phyloP scores from a whole-genome alignment of 2,113 vertebrate species.

The Tupaia chinensis region DNA sequence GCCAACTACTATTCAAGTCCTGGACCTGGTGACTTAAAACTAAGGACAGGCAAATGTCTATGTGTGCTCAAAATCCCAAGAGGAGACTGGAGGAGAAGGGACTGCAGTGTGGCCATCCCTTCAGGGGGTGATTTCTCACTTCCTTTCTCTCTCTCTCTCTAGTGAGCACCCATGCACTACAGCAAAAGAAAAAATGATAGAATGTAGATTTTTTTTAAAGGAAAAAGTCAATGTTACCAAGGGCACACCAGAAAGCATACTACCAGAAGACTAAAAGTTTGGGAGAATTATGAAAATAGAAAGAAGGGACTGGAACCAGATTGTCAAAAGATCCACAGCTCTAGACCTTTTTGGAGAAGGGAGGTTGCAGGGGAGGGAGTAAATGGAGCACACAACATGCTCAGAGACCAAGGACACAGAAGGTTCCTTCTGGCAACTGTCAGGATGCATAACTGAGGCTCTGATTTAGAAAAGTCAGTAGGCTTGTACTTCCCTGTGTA shows the following conservation, averaged over 20 bases:
- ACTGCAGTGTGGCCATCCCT: too few species aligned
- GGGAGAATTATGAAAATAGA: neutral
- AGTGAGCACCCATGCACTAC: too few species aligned
- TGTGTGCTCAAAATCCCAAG: too few species aligned
- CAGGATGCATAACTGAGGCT: neutral
- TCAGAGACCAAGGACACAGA: neutral
- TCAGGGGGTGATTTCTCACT: too few species aligned
- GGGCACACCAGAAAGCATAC: neutral
- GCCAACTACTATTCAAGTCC: too few species aligned
- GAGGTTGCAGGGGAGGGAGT: neutral
- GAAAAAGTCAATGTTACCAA: neutral
- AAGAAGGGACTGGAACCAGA: neutral
- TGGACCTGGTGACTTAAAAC: too few species aligned
- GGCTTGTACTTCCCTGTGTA: neutral
- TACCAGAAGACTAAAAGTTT: neutral
- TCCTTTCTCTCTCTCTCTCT: too few species aligned
- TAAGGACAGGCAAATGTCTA: too few species aligned
- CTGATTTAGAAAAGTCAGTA: neutral
- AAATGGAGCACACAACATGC: fast-evolving
- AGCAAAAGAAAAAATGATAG: neutral
- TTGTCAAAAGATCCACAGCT: neutral
- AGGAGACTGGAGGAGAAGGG: too few species aligned
- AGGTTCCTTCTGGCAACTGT: neutral
- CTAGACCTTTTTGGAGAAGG: neutral
- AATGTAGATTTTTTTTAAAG: neutral